Evolutionary conservation across 2,113 vertebrate genomes (phyloP), one percentile per base, ranked within the genome.

Genomic region (Lipotes vexillifer): DNA sequence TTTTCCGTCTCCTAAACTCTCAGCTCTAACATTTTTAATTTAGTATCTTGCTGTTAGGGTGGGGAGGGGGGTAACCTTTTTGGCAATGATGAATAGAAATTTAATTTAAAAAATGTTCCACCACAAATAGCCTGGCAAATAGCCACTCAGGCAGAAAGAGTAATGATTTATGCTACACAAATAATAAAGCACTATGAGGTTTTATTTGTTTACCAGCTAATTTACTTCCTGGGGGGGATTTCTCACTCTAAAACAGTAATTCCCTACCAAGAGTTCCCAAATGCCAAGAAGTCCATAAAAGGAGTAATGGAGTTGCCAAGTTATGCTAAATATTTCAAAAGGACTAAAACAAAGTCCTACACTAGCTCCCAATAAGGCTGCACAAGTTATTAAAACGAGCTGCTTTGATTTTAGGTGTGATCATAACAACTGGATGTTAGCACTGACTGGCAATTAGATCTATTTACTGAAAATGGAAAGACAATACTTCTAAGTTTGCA

Each of bases 271-370:
- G 75, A 93, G 59, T 61, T 63, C 17, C 71, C 66, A 90, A n/a
- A 69, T 94, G 61, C 44, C 94, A 80, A 69, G 11, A 89, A 93
- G 84, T 66, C 55, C 57, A 63, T 55, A 90, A 92, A 98, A 85
- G 65, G 57, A 95, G 36, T 74, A 84, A 88, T 7, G n/a, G 61
- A 93, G 81, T 57, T 92, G 55, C 23, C 61, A 88, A 74, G 38
- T 91, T 91, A 88, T 13, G 25, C 52, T 72, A 86, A 93, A 75
- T 65, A 93, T 83, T 93, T 96, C 80, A 91, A 96, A 95, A 88
- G 44, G 69, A 84, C 88, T 90, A 46, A 93, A 93, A 88, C 44
- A 89, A 95, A 94, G n/a, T 10, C 29, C 82, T 15, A 65, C 14
- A 46, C 38, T 52, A 41, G 41, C 15, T 72, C 49, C 52, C 27